These are phyloP conservation scores for Brachyhypopomus occidentalis DNA, from an alignment of 2,113 vertebrate genomes.

Conservation along the genomic window DNA sequence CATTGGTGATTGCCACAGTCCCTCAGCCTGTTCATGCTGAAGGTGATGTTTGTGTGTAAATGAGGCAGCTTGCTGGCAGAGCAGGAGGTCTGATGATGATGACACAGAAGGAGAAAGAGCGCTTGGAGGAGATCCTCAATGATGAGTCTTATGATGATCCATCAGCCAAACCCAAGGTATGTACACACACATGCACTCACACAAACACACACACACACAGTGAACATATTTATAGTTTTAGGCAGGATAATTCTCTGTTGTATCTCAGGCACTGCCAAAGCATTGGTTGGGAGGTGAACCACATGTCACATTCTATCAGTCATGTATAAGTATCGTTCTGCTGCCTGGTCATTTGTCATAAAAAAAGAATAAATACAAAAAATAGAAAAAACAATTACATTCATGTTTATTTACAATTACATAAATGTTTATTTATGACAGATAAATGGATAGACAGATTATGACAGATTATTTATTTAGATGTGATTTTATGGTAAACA, in stretches of 20 bases:
- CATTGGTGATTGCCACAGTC: neutral
- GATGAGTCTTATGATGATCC: conserved; percentile 55
- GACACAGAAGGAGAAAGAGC: conserved; percentile 80
- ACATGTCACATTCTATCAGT: neutral
- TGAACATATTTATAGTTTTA: conserved; percentile 36
- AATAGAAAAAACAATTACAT: no score
- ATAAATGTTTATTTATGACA: no score
- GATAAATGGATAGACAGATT: no score
- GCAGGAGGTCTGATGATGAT: conserved; percentile 75
- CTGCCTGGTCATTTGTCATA: neutral
- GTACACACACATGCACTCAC: neutral
- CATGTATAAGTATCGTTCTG: neutral
- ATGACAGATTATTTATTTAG: no score
- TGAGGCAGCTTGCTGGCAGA: conserved; percentile 78
- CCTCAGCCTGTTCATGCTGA: neutral
- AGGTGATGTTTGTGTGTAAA: conserved; percentile 51
- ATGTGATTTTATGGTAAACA: no score
- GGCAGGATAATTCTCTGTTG: conserved; percentile 54
- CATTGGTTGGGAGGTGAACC: neutral
- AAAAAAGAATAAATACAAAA: neutral
- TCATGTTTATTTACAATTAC: no score
- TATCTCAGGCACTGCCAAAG: conserved; percentile 15
- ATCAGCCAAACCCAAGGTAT: conserved; percentile 30
- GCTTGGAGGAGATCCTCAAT: conserved; percentile 81
- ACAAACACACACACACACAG: neutral